Conservation (phyloP, 2,113 vertebrate species). For the Centropus unirufus region DNA sequence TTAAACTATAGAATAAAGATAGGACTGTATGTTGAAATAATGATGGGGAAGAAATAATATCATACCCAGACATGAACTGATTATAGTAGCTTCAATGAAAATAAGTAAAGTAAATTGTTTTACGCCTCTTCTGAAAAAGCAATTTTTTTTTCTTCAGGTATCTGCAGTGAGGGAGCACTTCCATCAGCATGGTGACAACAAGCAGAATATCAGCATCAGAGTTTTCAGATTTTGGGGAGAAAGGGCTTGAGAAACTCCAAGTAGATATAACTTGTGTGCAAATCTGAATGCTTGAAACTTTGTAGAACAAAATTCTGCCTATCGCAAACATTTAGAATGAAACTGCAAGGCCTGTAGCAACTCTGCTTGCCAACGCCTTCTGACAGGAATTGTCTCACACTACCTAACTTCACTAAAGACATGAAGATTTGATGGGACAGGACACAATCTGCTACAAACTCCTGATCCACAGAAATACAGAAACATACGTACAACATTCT, state of each 20-base stretch:
- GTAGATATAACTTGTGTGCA: accelerated
- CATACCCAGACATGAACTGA: neutral
- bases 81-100: neutral
- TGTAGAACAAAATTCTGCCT: neutral
- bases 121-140: neutral
- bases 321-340: neutral
- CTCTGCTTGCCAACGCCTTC: neutral
- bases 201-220: neutral
- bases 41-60: neutral
- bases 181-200: neutral
- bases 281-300: neutral
- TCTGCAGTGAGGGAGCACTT: neutral
- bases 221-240: neutral
- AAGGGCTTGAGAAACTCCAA: neutral
- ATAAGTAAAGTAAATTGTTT: neutral
- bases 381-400: neutral
- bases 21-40: neutral
- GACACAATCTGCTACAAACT: neutral
- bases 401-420: accelerated
- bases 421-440: neutral
- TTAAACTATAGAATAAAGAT: neutral
- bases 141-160: neutral
- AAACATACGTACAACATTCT: neutral
- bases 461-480: neutral
- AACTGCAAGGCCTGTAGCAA: neutral